These are phyloP conservation scores for Zaprionus tsacasi DNA, from an alignment of 1,140 invertebrate species.

Conservation along the genomic window DNA sequence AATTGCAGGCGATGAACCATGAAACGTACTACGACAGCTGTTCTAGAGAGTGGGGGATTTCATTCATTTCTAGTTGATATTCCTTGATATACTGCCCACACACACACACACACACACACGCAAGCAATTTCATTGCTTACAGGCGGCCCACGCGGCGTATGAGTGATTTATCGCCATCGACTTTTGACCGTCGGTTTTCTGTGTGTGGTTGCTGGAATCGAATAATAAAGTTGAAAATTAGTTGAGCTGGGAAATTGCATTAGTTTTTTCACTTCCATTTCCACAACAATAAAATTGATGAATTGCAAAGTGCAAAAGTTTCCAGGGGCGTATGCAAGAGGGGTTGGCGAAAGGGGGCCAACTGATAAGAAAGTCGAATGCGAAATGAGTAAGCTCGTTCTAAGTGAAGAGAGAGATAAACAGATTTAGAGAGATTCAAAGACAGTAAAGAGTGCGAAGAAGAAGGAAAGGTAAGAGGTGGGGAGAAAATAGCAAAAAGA, in stretches of 20 bases:
- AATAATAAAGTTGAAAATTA: constrained; percentile 82
- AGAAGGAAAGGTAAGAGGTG: background rate
- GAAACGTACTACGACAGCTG: constrained; percentile 53
- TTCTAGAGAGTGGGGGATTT: background rate
- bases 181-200: constrained; percentile 30
- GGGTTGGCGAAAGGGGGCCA: background rate
- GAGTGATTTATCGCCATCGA: constrained; percentile 71
- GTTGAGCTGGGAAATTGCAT: constrained; percentile 74
- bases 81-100: background rate
- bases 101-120: background rate
- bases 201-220: constrained; percentile 33
- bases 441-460: background rate
- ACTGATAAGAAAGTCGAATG: background rate
- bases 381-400: background rate
- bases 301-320: constrained; percentile 48
- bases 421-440: background rate
- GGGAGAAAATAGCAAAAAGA: background rate
- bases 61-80: too few species aligned
- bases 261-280: constrained; percentile 50
- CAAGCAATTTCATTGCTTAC: constrained; percentile 22
- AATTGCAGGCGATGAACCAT: constrained; percentile 47
- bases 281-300: constrained; percentile 63
- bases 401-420: background rate
- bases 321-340: background rate
- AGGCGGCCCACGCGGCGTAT: constrained; percentile 63